phyloP scores from a whole-genome alignment of 1,140 invertebrate species.

The Sitophilus oryzae region DNA sequence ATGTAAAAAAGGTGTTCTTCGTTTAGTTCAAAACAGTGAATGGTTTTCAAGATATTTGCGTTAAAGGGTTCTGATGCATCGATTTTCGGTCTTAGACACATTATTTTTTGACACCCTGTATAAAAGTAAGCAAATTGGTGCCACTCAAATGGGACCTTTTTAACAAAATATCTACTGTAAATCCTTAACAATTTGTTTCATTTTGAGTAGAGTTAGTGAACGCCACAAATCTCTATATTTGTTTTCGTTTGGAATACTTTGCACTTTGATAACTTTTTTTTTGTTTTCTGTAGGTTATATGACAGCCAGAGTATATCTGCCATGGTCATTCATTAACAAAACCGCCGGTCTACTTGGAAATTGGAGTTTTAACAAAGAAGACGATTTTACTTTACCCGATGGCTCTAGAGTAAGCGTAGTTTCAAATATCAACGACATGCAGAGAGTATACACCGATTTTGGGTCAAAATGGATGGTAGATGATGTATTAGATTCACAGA shows the following conservation, averaged over 20 bases:
- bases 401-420: slow-evolving; percentile 50
- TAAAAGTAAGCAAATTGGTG: too few species aligned
- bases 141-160: too few species aligned
- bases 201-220: too few species aligned
- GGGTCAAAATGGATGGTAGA: slow-evolving; percentile 71
- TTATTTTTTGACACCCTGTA: too few species aligned
- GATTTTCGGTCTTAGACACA: too few species aligned
- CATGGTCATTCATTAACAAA: slow-evolving; percentile 85
- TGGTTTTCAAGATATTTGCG: too few species aligned
- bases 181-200: too few species aligned
- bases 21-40: too few species aligned
- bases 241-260: not conserved
- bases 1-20: too few species aligned
- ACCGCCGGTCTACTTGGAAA: slow-evolving; percentile 86
- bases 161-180: too few species aligned
- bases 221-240: too few species aligned
- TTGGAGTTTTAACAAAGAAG: slow-evolving; percentile 77
- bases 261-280: not conserved
- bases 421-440: slow-evolving; percentile 63
- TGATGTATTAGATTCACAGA: slow-evolving; percentile 60
- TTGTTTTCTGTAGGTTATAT: slow-evolving; percentile 58
- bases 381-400: slow-evolving; percentile 78
- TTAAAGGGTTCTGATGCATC: too few species aligned
- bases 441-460: slow-evolving; percentile 69
- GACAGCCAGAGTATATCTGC: slow-evolving; percentile 78